phyloP scores from a whole-genome alignment of 2,888 invertebrate genomes.

The Spatulosminthurus flaviceps region DNA sequence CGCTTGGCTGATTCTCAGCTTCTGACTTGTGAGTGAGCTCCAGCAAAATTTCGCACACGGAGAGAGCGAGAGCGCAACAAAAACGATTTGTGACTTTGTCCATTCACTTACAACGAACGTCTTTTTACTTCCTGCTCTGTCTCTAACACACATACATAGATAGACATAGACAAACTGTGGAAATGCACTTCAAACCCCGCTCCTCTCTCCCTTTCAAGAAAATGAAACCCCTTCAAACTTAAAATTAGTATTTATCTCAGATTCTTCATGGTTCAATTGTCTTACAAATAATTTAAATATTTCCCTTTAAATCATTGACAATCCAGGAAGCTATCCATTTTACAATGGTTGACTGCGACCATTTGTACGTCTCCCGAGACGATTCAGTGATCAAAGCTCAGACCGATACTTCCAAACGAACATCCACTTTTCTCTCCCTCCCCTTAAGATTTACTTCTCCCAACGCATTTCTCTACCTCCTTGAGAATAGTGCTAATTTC shows the following conservation, averaged over 20 bases:
- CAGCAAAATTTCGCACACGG: constrained; percentile 39
- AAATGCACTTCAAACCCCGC: too few relatives aligned
- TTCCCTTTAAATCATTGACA: constrained; percentile 39
- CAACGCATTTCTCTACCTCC: background rate
- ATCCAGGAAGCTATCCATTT: constrained; percentile 39
- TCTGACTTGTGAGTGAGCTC: constrained; percentile 38
- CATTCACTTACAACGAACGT: constrained; percentile 40
- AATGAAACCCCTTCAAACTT: constrained; percentile 18
- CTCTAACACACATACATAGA: background rate
- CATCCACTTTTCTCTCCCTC: too few relatives aligned
- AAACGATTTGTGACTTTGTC: constrained; percentile 45
- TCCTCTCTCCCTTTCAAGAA: too few relatives aligned
- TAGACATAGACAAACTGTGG: too few relatives aligned
- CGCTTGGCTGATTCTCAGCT: constrained; percentile 43
- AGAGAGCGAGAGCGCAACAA: background rate
- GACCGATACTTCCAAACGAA: background rate
- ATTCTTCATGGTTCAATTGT: constrained; percentile 34
- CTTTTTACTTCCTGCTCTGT: constrained; percentile 33
- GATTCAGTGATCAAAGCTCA: background rate
- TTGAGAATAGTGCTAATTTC: background rate
- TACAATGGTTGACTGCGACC: constrained; percentile 23
- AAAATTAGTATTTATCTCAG: constrained; percentile 28
- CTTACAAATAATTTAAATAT: constrained; percentile 37
- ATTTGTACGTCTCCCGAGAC: constrained; percentile 4
- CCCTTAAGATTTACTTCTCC: background rate